Conservation (phyloP, 2,797 vertebrate species). For the Myoxocephalus aenaeus region DNA sequence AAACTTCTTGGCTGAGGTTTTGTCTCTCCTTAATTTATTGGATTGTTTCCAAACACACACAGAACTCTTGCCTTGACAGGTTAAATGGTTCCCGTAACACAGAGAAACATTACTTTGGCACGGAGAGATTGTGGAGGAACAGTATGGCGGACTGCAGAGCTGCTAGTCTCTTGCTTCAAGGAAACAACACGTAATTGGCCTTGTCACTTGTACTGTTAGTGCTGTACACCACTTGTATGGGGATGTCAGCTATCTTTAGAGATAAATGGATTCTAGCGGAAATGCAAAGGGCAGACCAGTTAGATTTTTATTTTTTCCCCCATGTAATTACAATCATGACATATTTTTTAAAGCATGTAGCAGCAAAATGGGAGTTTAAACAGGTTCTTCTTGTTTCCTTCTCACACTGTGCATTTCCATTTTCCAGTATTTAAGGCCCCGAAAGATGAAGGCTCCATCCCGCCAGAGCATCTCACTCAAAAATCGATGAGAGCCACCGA, state of each 20-base stretch:
- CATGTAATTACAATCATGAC: conserved; percentile 52
- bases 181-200: conserved; percentile 74
- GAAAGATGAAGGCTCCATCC: conserved; percentile 64
- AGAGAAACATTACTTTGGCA: conserved; percentile 74
- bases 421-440: conserved; percentile 40
- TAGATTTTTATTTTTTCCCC: conserved; percentile 13
- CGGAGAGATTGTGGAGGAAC: conserved; percentile 47
- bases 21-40: conserved; percentile 73
- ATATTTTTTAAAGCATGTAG: conserved; percentile 42
- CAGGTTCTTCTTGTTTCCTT: conserved; percentile 16
- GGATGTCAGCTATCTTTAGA: conserved; percentile 60
- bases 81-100: conserved; percentile 79
- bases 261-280: conserved; percentile 59
- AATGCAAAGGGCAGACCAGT: conserved; percentile 57
- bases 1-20: conserved; percentile 68
- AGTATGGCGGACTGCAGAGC: conserved; percentile 52
- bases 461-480: conserved; percentile 70
- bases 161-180: conserved; percentile 59
- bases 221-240: conserved; percentile 56
- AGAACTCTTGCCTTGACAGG: conserved; percentile 76
- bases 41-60: conserved; percentile 77
- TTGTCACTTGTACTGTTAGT: conserved; percentile 59
- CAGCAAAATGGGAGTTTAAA: conserved; percentile 26
- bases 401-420: conserved; percentile 10
- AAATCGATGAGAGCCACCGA: conserved; percentile 80